phyloP scores from a whole-genome alignment of 2,797 vertebrate genomes.

The Cossypha dichroa region DNA sequence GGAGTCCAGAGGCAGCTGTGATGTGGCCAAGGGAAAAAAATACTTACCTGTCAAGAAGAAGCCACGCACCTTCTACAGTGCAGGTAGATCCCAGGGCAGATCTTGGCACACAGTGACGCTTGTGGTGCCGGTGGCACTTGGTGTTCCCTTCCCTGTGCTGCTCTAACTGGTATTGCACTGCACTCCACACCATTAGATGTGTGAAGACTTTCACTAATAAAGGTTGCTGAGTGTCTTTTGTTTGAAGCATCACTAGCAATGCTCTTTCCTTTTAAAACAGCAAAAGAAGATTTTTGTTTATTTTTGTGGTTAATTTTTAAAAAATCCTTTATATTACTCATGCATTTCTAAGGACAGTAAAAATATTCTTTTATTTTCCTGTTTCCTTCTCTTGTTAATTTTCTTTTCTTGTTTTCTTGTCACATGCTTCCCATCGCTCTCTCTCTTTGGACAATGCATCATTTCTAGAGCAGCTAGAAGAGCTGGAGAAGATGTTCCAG shows the following conservation, averaged over 20 bases:
- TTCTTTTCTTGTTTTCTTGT: neutral
- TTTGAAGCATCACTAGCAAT: neutral
- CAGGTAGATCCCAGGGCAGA: no score
- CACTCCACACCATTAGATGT: neutral
- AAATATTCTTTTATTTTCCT: neutral
- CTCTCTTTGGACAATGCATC: neutral
- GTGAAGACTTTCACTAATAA: neutral
- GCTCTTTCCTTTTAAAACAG: neutral
- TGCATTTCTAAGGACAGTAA: neutral
- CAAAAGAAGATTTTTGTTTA: neutral
- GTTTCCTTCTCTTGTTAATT: neutral
- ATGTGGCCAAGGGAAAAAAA: neutral
- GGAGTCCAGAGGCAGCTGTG: neutral
- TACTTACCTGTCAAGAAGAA: conserved; percentile 84
- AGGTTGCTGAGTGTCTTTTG: neutral
- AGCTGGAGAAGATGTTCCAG: conserved; percentile 88
- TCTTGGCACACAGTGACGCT: neutral
- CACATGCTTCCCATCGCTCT: neutral
- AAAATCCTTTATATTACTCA: neutral
- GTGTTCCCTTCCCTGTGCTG: neutral
- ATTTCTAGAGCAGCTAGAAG: conserved; percentile 87
- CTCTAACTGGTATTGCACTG: neutral
- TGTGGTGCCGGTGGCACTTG: neutral
- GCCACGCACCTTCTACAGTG: conserved; percentile 87
- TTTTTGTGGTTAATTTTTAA: neutral